Evolutionary conservation across 1,140 invertebrate species (phyloP).

Genomic region (Caenorhabditis latens): DNA sequence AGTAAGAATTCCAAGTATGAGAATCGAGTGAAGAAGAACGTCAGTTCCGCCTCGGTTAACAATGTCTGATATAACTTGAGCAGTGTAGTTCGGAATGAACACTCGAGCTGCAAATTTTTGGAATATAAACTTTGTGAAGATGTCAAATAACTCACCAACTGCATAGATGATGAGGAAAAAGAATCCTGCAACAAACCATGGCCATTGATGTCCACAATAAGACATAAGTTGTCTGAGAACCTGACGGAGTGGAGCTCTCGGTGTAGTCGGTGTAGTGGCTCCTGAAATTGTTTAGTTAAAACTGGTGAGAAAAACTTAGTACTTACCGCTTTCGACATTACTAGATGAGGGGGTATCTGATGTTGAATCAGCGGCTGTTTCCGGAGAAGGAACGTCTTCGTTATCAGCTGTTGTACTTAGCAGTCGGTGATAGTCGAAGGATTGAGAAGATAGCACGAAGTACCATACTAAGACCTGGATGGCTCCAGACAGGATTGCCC

Average conservation of each 20-base stretch:
- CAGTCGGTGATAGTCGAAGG: conserved; percentile 36
- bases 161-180: conserved; percentile 69
- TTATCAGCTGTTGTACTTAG: conserved; percentile 2
- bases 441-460: conserved; percentile 36
- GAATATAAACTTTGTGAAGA: no score
- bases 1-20: conserved; percentile 58
- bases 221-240: conserved; percentile 10
- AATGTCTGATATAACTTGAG: conserved; percentile 67
- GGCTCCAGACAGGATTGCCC: conserved; percentile 30
- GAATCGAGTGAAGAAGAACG: conserved; percentile 57
- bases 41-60: conserved; percentile 59
- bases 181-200: conserved; percentile 68
- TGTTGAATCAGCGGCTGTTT: background rate
- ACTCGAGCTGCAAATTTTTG: conserved; percentile 67
- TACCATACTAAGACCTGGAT: conserved; percentile 14
- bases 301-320: background rate
- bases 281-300: background rate
- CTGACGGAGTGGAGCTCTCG: background rate
- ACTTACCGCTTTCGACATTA: conserved; percentile 23
- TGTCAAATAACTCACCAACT: conserved; percentile 62
- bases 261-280: background rate
- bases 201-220: conserved; percentile 56
- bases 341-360: background rate
- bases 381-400: background rate
- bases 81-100: conserved; percentile 68